phyloP scores from a whole-genome alignment of 2,888 invertebrate genomes.

The Coleophora flavipennella region DNA sequence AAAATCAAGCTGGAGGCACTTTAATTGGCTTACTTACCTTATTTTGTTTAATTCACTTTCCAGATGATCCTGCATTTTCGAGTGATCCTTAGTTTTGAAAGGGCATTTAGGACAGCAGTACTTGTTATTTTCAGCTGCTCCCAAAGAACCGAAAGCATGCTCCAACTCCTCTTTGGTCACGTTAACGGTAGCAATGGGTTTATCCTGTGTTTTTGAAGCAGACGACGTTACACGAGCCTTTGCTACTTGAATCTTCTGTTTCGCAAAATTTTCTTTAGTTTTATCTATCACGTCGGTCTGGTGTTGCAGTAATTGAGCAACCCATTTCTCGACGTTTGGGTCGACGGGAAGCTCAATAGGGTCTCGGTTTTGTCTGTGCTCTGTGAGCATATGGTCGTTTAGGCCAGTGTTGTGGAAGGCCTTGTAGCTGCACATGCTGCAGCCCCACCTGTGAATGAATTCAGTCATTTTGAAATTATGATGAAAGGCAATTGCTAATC shows the following conservation, averaged over 20 bases:
- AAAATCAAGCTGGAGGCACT: constrained; percentile 3
- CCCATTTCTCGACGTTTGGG: constrained; percentile 67
- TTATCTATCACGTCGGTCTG: constrained; percentile 37
- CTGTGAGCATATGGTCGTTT: constrained; percentile 64
- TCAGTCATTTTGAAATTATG: too few species aligned
- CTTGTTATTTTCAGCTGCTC: constrained; percentile 24
- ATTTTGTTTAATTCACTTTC: constrained; percentile 52
- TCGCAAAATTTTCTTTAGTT: constrained; percentile 31
- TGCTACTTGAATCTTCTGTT: constrained; percentile 28
- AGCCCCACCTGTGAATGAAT: constrained; percentile 67
- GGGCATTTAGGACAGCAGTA: constrained; percentile 53
- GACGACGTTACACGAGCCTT: constrained; percentile 4
- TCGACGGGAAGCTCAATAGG: constrained; percentile 52
- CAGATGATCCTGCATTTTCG: constrained; percentile 42
- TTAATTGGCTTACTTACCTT: constrained; percentile 36
- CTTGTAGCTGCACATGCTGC: constrained; percentile 71
- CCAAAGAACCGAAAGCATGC: constrained; percentile 43
- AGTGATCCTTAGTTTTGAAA: constrained; percentile 28
- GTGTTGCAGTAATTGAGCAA: constrained; percentile 39
- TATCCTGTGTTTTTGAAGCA: not conserved
- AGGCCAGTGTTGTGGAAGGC: constrained; percentile 70
- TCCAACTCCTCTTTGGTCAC: constrained; percentile 26
- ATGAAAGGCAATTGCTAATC: too few species aligned
- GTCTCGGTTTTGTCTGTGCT: constrained; percentile 49
- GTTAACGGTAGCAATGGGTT: not conserved